A percentile compares a stretch with the other conserved stretches of the same genome.
phyloP scores from a whole-genome alignment of 1,140 invertebrate species.

The Dryas iulia region DNA sequence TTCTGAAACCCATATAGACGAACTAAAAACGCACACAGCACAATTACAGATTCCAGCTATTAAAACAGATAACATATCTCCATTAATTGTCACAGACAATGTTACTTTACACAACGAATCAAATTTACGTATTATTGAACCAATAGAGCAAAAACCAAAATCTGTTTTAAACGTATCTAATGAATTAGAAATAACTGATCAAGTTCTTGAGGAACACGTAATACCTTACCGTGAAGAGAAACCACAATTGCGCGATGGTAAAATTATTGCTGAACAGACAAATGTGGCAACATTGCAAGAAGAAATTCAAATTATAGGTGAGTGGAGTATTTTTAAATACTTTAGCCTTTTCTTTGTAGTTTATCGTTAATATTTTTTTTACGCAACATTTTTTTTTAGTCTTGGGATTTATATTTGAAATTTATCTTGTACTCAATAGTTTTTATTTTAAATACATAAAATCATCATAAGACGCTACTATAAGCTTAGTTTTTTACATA shows the following conservation, averaged over 20 bases:
- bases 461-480: no score
- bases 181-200: conserved; percentile 48
- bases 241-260: conserved; percentile 33
- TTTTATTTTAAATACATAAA: no score
- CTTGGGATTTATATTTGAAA: no score
- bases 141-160: conserved; percentile 43
- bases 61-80: conserved; percentile 41
- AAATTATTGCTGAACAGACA: conserved; percentile 34
- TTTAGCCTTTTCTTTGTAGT: no score
- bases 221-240: conserved; percentile 34
- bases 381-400: no score
- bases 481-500: no score
- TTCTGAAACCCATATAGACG: conserved; percentile 43
- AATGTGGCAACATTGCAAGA: conserved; percentile 39
- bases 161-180: conserved; percentile 41
- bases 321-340: conserved; percentile 30
- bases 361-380: no score
- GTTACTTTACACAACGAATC: conserved; percentile 55
- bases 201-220: conserved; percentile 49
- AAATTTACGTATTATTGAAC: conserved; percentile 40
- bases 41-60: conserved; percentile 41
- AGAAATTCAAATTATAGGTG: conserved; percentile 44
- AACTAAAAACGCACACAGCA: conserved; percentile 40
- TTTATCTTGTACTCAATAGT: no score
- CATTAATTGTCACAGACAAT: conserved; percentile 60